Evolutionary conservation across 2,797 vertebrate species (phyloP), one percentile per base, ranked within the genome.

Genomic region (Scyliorhinus canicula): DNA sequence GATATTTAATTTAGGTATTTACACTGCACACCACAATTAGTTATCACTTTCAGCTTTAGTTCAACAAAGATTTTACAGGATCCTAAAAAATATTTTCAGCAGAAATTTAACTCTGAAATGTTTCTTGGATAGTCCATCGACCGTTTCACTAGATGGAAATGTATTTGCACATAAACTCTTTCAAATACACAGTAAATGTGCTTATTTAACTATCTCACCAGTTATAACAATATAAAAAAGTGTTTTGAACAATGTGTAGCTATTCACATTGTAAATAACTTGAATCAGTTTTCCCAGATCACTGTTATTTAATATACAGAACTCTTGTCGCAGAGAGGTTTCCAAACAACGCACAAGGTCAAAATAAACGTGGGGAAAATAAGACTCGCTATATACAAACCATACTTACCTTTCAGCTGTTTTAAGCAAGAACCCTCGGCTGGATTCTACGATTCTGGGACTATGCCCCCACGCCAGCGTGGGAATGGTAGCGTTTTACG

Each of bases 331-430:
- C 63, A 93, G 52, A 40, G 3, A 69, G 31, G 47, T 47, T 93
- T 69, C 44, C 7, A 50, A 65, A 93, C 65, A 93, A 52, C 50
- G 63, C 65, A 67, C 85, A 69, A 93, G 63, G 65, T 93, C 91
- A 69, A 69, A 35, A 14, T 44, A 44, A 84, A 44, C n/a, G n/a
- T 93, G 57, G 26, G 31, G 60, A 93, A 93, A 93, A 93, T 93
- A 63, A 63, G 44, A 5, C 24, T 35, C n/a, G n/a, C 28, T 16
- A 26, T 35, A 65, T 50, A 50, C 24, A 93, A 69, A 50, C 65
- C 71, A 11, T 52, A 71, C 26, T 31, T 31, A 50, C 44, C 44
- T 44, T 67, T 69, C 44, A 71, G 65, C 9, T 67, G 44, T 16
- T 71, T 71, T 71, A 69, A 47, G 31, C 63, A 67, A 67, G 60